These are phyloP conservation scores for Lepus europaeus DNA, from an alignment of 2,113 vertebrate species.

Conservation along the genomic window DNA sequence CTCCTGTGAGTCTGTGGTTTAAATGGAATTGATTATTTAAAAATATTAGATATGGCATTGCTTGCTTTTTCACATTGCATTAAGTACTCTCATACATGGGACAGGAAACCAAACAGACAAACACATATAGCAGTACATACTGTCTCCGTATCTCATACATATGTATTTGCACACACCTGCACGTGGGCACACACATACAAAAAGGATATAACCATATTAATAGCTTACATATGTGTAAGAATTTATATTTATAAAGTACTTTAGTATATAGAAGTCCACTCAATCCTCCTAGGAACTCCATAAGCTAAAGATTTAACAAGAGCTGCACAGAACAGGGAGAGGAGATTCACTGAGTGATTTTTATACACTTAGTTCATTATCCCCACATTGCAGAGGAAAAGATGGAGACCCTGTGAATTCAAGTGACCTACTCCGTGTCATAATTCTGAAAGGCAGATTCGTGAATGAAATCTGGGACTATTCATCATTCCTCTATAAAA, in stretches of 20 bases:
- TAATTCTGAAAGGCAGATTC: background rate
- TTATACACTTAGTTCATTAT: background rate
- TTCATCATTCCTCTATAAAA: background rate
- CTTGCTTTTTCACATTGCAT: slow-evolving; percentile 71
- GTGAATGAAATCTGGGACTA: background rate
- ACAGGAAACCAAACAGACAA: slow-evolving; percentile 39
- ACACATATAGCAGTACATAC: background rate
- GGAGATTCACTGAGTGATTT: background rate
- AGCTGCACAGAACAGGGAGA: background rate
- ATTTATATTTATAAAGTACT: background rate
- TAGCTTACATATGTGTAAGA: slow-evolving; percentile 56
- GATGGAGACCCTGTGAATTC: background rate
- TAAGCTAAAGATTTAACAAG: background rate
- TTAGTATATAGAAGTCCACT: background rate
- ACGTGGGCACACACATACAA: background rate
- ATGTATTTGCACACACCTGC: slow-evolving; percentile 72
- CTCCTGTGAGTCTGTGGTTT: slow-evolving; percentile 79
- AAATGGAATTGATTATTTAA: slow-evolving; percentile 83
- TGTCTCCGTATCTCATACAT: slow-evolving; percentile 55
- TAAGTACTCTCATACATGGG: slow-evolving; percentile 40
- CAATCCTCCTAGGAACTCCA: background rate
- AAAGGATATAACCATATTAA: slow-evolving; percentile 54
- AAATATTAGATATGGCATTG: slow-evolving; percentile 80
- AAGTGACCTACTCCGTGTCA: background rate
- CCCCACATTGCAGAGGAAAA: slow-evolving; percentile 37